These are phyloP conservation scores for Thymelicus sylvestris DNA, from an alignment of 2,888 invertebrate genomes.

Conservation along the genomic window DNA sequence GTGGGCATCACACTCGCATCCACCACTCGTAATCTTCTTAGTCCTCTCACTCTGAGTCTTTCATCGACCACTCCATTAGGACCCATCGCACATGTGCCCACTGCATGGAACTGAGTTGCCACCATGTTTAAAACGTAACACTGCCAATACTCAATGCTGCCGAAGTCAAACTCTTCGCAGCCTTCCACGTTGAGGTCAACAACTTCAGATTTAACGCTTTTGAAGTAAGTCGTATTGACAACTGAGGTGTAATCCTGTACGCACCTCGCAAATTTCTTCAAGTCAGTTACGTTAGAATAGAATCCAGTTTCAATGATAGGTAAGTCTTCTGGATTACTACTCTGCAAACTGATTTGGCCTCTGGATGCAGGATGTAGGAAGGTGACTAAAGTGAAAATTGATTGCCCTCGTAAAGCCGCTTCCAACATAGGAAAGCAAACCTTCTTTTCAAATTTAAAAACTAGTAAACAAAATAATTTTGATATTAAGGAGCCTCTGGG, in stretches of 20 bases:
- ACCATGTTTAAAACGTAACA: conserved; percentile 59
- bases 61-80: conserved; percentile 58
- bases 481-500: conserved; percentile 49
- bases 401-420: conserved; percentile 44
- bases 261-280: conserved; percentile 48
- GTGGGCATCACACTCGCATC: conserved; percentile 87
- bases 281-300: conserved; percentile 51
- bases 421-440: conserved; percentile 50
- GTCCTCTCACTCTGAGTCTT: conserved; percentile 76
- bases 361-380: conserved; percentile 58
- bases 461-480: conserved; percentile 49
- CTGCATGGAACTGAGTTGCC: conserved; percentile 55
- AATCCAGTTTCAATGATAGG: conserved; percentile 54
- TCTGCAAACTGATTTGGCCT: conserved; percentile 55
- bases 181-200: conserved; percentile 50
- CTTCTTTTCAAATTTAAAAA: conserved; percentile 50
- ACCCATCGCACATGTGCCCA: conserved; percentile 66
- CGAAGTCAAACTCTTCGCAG: conserved; percentile 52
- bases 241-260: conserved; percentile 49
- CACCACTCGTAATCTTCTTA: conserved; percentile 83
- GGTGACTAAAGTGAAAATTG: conserved; percentile 47
- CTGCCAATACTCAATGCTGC: conserved; percentile 61
- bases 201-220: conserved; percentile 44
- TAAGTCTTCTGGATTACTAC: conserved; percentile 51
- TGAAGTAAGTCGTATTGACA: conserved; percentile 48